Conservation (phyloP, 2,888 invertebrate species). For the Hemaris fuciformis region DNA sequence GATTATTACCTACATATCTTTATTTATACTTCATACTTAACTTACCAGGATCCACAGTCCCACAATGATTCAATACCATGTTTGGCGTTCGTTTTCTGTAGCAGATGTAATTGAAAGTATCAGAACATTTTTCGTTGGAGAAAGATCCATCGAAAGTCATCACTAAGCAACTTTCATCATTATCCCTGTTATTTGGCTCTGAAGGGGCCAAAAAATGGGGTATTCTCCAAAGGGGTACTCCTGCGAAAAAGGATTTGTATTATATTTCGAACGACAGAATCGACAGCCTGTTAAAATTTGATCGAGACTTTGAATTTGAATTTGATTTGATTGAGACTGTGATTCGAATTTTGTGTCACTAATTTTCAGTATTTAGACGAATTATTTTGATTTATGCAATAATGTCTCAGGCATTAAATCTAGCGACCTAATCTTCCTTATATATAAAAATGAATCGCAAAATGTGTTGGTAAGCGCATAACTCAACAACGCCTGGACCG, state of each 20-base stretch:
- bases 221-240: slow-evolving; percentile 33
- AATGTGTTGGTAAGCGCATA: too few species aligned
- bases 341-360: too few species aligned
- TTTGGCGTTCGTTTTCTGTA: slow-evolving; percentile 27
- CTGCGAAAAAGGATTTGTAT: slow-evolving; percentile 24
- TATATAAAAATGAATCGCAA: too few species aligned
- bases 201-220: slow-evolving; percentile 33
- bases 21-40: background rate
- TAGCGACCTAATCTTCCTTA: too few species aligned
- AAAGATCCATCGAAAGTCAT: slow-evolving; percentile 31
- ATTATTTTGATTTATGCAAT: too few species aligned
- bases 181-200: slow-evolving; percentile 37
- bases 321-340: too few species aligned
- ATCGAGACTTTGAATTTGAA: too few species aligned
- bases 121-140: slow-evolving; percentile 35
- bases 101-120: slow-evolving; percentile 37
- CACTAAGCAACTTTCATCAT: slow-evolving; percentile 40
- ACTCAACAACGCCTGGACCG: too few species aligned
- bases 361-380: too few species aligned
- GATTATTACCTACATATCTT: too few species aligned
- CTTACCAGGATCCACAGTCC: slow-evolving; percentile 39
- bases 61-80: slow-evolving; percentile 29
- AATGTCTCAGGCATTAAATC: too few species aligned
- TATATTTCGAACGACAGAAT: background rate
- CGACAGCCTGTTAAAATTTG: too few species aligned